phyloP scores from a whole-genome alignment of 2,797 vertebrate species.

The Danio choprae region DNA sequence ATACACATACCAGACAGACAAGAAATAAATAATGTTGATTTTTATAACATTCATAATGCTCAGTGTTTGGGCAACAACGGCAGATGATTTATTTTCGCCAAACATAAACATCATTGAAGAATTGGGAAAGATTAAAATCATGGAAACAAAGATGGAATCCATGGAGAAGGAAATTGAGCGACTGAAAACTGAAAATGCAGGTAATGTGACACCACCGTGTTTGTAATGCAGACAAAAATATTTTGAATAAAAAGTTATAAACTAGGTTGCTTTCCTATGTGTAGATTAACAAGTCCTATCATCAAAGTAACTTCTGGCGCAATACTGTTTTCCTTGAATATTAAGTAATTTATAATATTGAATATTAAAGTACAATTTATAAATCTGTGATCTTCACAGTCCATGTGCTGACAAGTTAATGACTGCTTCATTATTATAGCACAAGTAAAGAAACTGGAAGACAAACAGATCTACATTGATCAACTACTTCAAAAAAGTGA shows the following conservation, averaged over 20 bases:
- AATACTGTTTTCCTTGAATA: neutral
- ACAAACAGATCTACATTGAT: neutral
- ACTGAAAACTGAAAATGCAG: constrained; percentile 20
- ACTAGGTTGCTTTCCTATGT: neutral
- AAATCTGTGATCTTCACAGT: neutral
- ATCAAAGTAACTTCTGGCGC: neutral
- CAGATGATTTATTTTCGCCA: constrained; percentile 36
- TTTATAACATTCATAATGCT: constrained; percentile 19
- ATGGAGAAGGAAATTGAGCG: constrained; percentile 26
- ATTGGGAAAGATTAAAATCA: constrained; percentile 19
- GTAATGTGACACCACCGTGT: constrained; percentile 1
- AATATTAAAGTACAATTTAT: neutral
- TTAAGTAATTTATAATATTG: no score
- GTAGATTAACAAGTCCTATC: neutral
- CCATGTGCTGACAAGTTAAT: neutral
- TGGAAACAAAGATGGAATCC: neutral
- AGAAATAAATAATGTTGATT: constrained; percentile 19
- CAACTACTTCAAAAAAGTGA: neutral
- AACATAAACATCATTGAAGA: constrained; percentile 37
- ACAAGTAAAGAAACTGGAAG: neutral
- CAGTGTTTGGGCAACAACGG: neutral
- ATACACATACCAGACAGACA: neutral
- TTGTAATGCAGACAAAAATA: neutral
- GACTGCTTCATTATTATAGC: neutral
- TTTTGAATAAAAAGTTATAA: neutral